phyloP scores from a whole-genome alignment of 2,797 vertebrate genomes.

The Oreortyx pictus region DNA sequence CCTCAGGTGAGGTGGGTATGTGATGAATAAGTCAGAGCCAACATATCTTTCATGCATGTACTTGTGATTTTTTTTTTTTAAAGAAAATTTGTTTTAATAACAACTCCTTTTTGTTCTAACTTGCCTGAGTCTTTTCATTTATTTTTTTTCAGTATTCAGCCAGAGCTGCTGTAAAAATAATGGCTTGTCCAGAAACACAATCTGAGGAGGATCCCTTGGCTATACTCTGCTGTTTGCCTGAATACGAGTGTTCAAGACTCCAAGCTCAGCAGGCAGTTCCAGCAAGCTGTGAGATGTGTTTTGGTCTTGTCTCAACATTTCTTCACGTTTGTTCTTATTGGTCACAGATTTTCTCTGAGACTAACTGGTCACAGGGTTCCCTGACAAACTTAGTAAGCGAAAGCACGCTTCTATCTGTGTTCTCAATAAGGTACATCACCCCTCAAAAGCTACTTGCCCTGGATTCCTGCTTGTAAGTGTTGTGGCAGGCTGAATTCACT shows the following conservation, averaged over 20 bases:
- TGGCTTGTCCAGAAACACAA: neutral
- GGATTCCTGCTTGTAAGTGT: neutral
- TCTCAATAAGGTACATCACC: neutral
- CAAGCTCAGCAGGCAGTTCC: neutral
- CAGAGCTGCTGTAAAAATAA: slow-evolving; percentile 28
- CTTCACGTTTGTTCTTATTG: neutral
- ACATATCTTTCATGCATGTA: slow-evolving; percentile 53
- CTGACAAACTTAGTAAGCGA: neutral
- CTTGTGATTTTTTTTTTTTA: slow-evolving; percentile 35
- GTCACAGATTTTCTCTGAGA: neutral
- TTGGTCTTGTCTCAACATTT: neutral
- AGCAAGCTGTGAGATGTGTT: neutral
- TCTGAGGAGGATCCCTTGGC: neutral
- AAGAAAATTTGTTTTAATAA: slow-evolving; percentile 34
- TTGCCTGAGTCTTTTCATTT: slow-evolving; percentile 21
- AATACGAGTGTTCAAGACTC: neutral
- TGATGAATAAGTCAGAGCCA: slow-evolving; percentile 59
- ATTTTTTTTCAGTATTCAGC: neutral
- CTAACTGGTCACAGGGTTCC: neutral
- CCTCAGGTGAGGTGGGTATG: slow-evolving; percentile 30
- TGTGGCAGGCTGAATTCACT: neutral
- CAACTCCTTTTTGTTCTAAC: neutral
- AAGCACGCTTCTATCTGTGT: neutral
- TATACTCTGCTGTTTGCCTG: neutral
- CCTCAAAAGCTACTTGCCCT: accelerated